A percentile compares a stretch with the other conserved stretches of the same genome.
Conservation (phyloP, 2,888 invertebrate genomes). For the Exocentrus adspersus region DNA sequence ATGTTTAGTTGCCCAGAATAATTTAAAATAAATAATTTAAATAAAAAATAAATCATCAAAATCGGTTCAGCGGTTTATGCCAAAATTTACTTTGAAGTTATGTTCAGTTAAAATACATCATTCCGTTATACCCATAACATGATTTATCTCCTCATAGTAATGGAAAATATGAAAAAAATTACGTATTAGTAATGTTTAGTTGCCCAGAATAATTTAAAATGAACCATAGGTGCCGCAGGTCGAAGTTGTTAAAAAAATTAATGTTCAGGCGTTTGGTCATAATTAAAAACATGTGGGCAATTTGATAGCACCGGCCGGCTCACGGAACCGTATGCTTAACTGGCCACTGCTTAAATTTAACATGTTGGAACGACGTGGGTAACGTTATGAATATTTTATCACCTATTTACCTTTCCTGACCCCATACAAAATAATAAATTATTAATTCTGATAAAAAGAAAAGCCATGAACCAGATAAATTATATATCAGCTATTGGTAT, state of each 20-base stretch:
- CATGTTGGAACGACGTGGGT: conserved; percentile 18
- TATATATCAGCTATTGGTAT: no score
- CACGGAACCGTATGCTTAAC: conserved; percentile 17
- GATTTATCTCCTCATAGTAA: not conserved
- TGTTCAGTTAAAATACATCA: not conserved
- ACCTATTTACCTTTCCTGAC: conserved; percentile 23
- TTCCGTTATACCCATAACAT: not conserved
- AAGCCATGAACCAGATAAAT: not conserved
- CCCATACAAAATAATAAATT: conserved; percentile 7
- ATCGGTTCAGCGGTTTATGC: no score
- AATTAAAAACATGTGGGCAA: conserved; percentile 37
- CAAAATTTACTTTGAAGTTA: no score
- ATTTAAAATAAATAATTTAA: conserved; percentile 24
- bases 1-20: conserved; percentile 4
- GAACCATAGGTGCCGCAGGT: conserved; percentile 4
- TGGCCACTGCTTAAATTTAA: conserved; percentile 27
- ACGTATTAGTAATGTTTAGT: conserved; percentile 6
- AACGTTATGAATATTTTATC: conserved; percentile 35
- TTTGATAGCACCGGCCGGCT: conserved; percentile 24
- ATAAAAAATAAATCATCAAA: no score
- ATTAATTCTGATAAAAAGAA: conserved; percentile 3
- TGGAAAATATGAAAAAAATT: not conserved
- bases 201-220: conserved; percentile 16
- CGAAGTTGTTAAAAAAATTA: conserved; percentile 20
- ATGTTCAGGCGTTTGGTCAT: conserved; percentile 33